Evolutionary conservation across 2,797 vertebrate genomes (phyloP), one percentile per base, ranked within the genome.

Genomic region (Buceros bicornis): DNA sequence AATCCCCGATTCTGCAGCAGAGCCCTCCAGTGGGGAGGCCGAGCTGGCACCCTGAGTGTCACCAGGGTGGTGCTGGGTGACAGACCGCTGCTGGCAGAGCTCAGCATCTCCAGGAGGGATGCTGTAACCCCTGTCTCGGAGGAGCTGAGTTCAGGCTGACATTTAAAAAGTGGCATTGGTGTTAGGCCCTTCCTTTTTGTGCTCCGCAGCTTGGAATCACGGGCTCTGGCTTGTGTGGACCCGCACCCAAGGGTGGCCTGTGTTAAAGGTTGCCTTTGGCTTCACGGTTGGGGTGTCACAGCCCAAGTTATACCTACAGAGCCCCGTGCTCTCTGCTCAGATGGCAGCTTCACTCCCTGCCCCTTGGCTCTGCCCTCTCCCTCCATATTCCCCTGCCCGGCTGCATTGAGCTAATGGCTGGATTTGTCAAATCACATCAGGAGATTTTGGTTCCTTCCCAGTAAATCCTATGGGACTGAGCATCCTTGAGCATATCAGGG

Each of bases 361-460:
- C 18, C 18, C 22, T 4, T 5, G 47, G 31, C 20, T 24, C 70
- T 84, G 47, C 16, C 37, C 43, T 56, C 33, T 76, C 26, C 19
- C 7, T 28, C 6, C 1, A 1, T 17, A 11, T 13, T 58, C 17
- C 60, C 45, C 48, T 73, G 71, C 14, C 28, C 45, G 58, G 60
- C 17, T 45, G 61, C 76, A 16, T 5, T 40, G 31, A 84, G 51
- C 28, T 65, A 57, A 82, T 6, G 43, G 37, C 54, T 79, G 54
- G 25, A 20, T 35, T 91, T 92, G 87, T 56, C 71, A 80, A 65
- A 66, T 37, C 35, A 29, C 0, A 0, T 21, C 67, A 29, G 29
- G 48, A 85, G 84, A 56, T 85, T 58, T 85, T 48, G 45, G 29
- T 45, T 89, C 71, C 45, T 92, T 72, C 56, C n/a, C 37, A 85